These are phyloP conservation scores for Limnephilus auricula DNA, from an alignment of 2,888 invertebrate genomes.

Conservation along the genomic window DNA sequence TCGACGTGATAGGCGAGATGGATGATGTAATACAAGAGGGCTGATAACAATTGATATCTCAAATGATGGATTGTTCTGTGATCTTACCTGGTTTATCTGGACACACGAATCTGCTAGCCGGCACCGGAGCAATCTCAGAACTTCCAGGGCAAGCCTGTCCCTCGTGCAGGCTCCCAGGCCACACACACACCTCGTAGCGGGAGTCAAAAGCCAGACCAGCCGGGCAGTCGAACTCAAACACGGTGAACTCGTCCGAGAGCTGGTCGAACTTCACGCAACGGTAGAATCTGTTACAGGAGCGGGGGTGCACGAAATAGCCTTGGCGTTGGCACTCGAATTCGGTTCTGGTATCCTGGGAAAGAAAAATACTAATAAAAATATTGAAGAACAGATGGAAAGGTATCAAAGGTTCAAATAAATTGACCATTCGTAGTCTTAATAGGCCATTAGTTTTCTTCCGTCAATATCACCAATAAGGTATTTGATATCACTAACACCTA, in stretches of 20 bases:
- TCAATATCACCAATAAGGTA: too few relatives aligned
- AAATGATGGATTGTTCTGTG: background rate
- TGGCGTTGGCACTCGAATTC: constrained; percentile 86
- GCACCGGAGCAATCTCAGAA: constrained; percentile 88
- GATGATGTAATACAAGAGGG: too few relatives aligned
- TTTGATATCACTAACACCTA: too few relatives aligned
- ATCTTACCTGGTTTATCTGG: constrained; percentile 79
- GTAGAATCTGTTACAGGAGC: constrained; percentile 87
- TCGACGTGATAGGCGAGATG: too few relatives aligned
- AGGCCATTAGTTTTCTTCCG: too few relatives aligned
- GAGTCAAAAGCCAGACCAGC: constrained; percentile 87
- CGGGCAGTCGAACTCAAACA: constrained; percentile 89
- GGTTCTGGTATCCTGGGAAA: constrained; percentile 81
- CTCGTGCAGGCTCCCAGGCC: constrained; percentile 86
- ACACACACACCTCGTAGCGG: constrained; percentile 87
- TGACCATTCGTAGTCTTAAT: too few relatives aligned
- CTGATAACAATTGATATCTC: background rate
- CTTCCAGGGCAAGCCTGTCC: constrained; percentile 87
- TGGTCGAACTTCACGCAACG: constrained; percentile 90
- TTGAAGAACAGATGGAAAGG: background rate
- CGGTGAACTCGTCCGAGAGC: constrained; percentile 84
- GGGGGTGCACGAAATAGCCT: constrained; percentile 88
- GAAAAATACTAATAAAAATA: background rate
- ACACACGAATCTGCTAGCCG: constrained; percentile 82
- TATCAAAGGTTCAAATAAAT: background rate